These are phyloP conservation scores for Passerina amoena DNA, from an alignment of 2,113 vertebrate species.

Conservation along the genomic window DNA sequence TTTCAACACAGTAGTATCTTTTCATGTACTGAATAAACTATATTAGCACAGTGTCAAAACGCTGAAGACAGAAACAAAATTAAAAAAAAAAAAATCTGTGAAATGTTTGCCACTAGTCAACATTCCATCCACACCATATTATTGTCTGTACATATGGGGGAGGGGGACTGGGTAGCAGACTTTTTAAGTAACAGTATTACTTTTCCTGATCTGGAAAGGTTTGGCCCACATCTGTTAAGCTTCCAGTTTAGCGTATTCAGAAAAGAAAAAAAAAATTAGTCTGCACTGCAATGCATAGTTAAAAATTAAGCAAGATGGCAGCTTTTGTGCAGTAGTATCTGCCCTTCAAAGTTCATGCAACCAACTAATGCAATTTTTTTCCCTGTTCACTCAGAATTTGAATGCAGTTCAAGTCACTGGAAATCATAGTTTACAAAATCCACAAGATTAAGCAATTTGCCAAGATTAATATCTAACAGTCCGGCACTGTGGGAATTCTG, in stretches of 20 bases:
- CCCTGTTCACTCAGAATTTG: constrained; percentile 75
- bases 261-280: constrained; percentile 44
- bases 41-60: constrained; percentile 88
- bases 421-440: constrained; percentile 77
- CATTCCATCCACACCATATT: constrained; percentile 84
- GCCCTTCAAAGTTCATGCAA: constrained; percentile 83
- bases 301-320: constrained; percentile 84
- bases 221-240: constrained; percentile 81
- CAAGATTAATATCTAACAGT: constrained; percentile 78
- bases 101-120: constrained; percentile 80
- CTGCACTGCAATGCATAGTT: constrained; percentile 84
- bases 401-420: constrained; percentile 74
- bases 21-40: constrained; percentile 89
- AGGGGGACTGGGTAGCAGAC: constrained; percentile 70
- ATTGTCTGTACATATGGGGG: constrained; percentile 81
- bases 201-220: constrained; percentile 79
- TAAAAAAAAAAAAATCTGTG: constrained; percentile 58
- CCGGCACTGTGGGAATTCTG: constrained; percentile 74
- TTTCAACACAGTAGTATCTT: constrained; percentile 91
- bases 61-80: constrained; percentile 78
- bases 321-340: constrained; percentile 80
- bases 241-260: constrained; percentile 79
- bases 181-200: constrained; percentile 74
- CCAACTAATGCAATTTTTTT: constrained; percentile 74
- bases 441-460: constrained; percentile 80